Evolutionary conservation across 1,140 invertebrate genomes (phyloP).

Genomic region (Tetragonula clypearis): DNA sequence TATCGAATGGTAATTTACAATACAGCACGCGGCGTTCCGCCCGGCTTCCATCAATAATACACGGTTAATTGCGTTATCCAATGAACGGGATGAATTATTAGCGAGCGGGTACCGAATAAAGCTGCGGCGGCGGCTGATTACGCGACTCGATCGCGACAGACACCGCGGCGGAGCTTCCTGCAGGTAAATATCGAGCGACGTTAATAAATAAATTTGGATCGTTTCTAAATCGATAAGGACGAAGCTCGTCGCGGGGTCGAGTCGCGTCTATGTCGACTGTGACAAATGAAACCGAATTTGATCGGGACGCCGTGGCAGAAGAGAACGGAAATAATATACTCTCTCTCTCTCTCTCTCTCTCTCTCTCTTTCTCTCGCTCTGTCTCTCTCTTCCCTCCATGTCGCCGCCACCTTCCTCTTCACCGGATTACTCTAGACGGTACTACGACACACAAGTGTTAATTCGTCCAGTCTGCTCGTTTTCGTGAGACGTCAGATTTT

Average conservation of each 20-base stretch:
- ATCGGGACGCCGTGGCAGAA: constrained; percentile 16
- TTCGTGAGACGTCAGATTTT: constrained; percentile 80
- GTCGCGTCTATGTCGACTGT: constrained; percentile 53
- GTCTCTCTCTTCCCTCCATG: too few species aligned
- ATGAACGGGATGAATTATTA: constrained; percentile 46
- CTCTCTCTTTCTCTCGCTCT: too few species aligned
- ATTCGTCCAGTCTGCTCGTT: constrained; percentile 77
- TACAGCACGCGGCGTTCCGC: constrained; percentile 26
- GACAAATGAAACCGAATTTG: constrained; percentile 62
- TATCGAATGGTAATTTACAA: constrained; percentile 35
- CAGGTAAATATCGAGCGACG: constrained; percentile 32
- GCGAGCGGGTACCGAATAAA: constrained; percentile 5
- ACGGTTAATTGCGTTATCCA: constrained; percentile 40
- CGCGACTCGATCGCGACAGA: constrained; percentile 10
- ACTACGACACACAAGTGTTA: constrained; percentile 79
- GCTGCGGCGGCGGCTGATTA: constrained; percentile 13
- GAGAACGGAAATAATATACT: constrained; percentile 37
- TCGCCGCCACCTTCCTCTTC: too few species aligned
- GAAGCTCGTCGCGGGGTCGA: not conserved
- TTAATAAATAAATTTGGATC: constrained; percentile 42
- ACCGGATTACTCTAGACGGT: constrained; percentile 67
- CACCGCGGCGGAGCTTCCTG: constrained; percentile 10
- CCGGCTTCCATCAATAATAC: constrained; percentile 31
- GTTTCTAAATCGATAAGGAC: constrained; percentile 62
- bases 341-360: constrained; percentile 1